phyloP scores from a whole-genome alignment of 2,797 vertebrate species.

The Rhynchotus rufescens region DNA sequence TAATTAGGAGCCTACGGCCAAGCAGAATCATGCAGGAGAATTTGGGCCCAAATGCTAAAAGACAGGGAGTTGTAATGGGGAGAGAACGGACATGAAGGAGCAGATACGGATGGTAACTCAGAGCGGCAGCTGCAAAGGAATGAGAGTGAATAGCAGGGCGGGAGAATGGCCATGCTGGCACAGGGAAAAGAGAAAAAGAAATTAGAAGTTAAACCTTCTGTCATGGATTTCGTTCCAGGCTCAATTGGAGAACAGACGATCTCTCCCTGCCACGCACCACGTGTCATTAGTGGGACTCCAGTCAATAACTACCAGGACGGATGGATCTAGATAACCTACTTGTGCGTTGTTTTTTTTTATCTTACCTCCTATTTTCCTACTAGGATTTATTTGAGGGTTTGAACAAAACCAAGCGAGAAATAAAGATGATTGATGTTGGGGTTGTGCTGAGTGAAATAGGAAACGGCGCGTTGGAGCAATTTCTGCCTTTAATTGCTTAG shows the following conservation, averaged over 20 bases:
- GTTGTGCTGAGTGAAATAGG: not conserved
- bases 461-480: not conserved
- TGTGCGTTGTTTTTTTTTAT: not conserved
- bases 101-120: not conserved
- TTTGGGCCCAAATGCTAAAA: not conserved
- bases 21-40: not conserved
- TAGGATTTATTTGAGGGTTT: not conserved
- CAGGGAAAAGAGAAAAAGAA: not conserved
- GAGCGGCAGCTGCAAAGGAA: not conserved
- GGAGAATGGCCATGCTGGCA: not conserved
- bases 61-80: not conserved
- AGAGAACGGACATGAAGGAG: not conserved
- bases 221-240: not conserved
- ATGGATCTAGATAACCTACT: not conserved
- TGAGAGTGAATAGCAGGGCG: not conserved
- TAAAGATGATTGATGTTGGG: not conserved
- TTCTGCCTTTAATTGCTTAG: not conserved
- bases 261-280: not conserved
- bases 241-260: not conserved
- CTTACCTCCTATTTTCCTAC: not conserved
- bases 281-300: not conserved
- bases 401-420: not conserved
- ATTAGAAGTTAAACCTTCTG: not conserved
- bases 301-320: not conserved
- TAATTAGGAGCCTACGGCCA: not conserved